A percentile compares a stretch with the other conserved stretches of the same genome.
phyloP scores from a whole-genome alignment of 2,797 vertebrate species.

The Cirrhinus molitorella region DNA sequence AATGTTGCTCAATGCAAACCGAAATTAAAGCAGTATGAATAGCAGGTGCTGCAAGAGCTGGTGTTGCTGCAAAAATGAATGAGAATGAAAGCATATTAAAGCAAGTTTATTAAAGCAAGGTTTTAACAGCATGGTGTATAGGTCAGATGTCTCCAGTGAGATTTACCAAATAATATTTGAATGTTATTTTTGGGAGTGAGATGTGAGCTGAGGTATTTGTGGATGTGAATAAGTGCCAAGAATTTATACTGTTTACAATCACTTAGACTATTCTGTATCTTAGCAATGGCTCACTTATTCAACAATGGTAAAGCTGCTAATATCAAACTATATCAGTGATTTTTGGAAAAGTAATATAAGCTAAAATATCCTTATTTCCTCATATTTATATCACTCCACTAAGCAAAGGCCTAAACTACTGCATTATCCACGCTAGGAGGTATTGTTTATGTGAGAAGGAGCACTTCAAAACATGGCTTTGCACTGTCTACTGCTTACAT shows the following conservation, averaged over 20 bases:
- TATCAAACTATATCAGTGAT: conserved; percentile 10
- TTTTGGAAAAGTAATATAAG: background rate
- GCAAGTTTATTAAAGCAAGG: background rate
- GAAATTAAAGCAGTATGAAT: background rate
- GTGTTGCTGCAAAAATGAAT: background rate
- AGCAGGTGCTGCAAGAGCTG: background rate
- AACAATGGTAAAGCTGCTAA: conserved; percentile 46
- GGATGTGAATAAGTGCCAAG: conserved; percentile 15
- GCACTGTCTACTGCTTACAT: conserved; percentile 54
- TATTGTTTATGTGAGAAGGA: conserved; percentile 34
- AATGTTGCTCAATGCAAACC: background rate
- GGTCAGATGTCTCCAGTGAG: background rate
- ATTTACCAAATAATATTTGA: background rate
- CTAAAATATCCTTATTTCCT: background rate
- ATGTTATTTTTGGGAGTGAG: background rate
- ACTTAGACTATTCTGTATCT: conserved; percentile 18
- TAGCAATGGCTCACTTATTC: conserved; percentile 28
- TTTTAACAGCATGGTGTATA: background rate
- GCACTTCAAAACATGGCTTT: conserved; percentile 47
- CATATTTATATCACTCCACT: background rate
- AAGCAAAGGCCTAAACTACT: background rate
- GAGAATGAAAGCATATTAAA: background rate
- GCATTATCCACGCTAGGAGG: background rate
- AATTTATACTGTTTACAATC: background rate
- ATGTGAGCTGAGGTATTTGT: conserved; percentile 1